Evolutionary conservation across 2,113 vertebrate species (phyloP).

Genomic region (Scatophagus argus): DNA sequence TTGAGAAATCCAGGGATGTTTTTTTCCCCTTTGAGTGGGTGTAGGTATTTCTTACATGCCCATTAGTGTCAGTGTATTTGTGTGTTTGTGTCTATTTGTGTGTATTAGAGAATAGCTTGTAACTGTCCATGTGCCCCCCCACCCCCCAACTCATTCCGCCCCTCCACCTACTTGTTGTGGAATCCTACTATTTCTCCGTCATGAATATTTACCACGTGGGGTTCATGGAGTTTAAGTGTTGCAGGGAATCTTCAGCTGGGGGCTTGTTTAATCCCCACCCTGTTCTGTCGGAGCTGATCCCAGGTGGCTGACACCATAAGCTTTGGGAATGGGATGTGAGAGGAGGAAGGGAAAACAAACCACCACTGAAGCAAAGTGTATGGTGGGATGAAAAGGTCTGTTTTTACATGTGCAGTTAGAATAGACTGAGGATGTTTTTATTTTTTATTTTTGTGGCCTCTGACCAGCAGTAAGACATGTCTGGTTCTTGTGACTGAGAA

Average conservation of each 20-base stretch:
- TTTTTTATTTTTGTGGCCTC: constrained; percentile 21
- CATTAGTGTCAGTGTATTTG: constrained; percentile 48
- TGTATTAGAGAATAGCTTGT: constrained; percentile 16
- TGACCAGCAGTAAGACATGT: constrained; percentile 29
- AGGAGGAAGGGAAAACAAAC: constrained; percentile 34
- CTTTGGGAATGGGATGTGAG: constrained; percentile 58
- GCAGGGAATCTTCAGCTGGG: constrained; percentile 59
- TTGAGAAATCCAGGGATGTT: constrained; percentile 39
- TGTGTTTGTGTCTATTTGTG: not conserved
- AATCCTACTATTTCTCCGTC: constrained; percentile 42
- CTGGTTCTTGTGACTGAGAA: constrained; percentile 14
- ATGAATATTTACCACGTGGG: constrained; percentile 71
- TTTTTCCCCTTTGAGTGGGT: constrained; percentile 46
- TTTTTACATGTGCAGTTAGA: constrained; percentile 45
- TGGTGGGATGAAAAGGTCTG: constrained; percentile 28
- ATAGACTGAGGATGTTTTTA: constrained; percentile 43
- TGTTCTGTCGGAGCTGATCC: constrained; percentile 59
- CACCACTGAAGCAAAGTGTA: constrained; percentile 14
- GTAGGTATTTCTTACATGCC: constrained; percentile 43
- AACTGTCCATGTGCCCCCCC: not conserved
- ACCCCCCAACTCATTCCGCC: no score
- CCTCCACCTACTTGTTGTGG: constrained; percentile 35
- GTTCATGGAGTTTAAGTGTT: constrained; percentile 60
- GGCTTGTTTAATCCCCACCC: constrained; percentile 65
- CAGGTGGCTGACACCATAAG: constrained; percentile 44